Percentiles rank a stretch among this genome's conserved stretches.
Conservation (phyloP, 1,140 invertebrate genomes). For the Mylabris phalerata region DNA sequence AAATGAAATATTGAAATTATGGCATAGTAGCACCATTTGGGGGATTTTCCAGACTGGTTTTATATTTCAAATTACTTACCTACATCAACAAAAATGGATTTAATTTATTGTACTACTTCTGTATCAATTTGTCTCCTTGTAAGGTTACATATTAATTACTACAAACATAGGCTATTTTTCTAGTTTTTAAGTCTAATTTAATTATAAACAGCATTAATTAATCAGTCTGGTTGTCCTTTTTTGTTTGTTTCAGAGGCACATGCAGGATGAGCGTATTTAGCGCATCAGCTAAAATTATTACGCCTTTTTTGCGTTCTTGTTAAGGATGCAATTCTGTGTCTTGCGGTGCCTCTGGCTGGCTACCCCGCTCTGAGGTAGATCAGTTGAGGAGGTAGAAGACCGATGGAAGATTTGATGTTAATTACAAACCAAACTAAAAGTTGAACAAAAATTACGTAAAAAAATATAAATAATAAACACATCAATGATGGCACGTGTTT, state of each 20-base stretch:
- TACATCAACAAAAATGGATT: too few species aligned
- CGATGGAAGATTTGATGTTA: slow-evolving; percentile 37
- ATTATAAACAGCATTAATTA: slow-evolving; percentile 32
- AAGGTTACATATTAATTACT: too few species aligned
- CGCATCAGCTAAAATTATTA: slow-evolving; percentile 34
- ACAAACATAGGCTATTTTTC: too few species aligned
- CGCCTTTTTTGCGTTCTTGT: slow-evolving; percentile 40
- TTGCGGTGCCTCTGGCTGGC: slow-evolving; percentile 44
- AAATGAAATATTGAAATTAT: background rate
- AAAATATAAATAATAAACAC: background rate
- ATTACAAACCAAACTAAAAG: background rate
- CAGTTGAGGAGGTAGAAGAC: slow-evolving; percentile 38
- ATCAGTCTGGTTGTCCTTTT: slow-evolving; percentile 56
- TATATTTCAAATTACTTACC: background rate
- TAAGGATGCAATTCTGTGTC: slow-evolving; percentile 41
- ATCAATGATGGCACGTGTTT: slow-evolving; percentile 32
- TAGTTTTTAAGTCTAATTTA: slow-evolving; percentile 7
- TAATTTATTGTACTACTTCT: too few species aligned
- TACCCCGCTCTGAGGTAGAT: slow-evolving; percentile 28
- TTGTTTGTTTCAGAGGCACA: slow-evolving; percentile 69
- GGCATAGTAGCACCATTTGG: slow-evolving; percentile 37
- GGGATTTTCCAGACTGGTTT: slow-evolving; percentile 44
- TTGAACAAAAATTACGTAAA: too few species aligned
- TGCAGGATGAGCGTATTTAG: slow-evolving; percentile 52
- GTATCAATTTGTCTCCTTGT: too few species aligned